Conservation (phyloP, 2,113 vertebrate species). For the Cichladusa arquata region DNA sequence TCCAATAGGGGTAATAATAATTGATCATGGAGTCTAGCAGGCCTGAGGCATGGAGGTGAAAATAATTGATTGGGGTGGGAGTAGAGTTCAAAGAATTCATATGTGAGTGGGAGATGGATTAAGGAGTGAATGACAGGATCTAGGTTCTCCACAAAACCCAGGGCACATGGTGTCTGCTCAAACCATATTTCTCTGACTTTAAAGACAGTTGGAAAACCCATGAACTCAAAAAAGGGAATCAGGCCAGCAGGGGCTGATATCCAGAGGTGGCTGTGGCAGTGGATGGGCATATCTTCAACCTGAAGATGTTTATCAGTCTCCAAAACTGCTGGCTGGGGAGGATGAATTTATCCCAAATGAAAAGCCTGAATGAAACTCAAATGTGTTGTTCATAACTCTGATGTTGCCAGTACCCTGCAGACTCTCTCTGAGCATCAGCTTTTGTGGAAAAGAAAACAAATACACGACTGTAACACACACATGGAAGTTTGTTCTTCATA, state of each 20-base stretch:
- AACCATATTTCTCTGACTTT: background rate
- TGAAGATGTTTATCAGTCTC: background rate
- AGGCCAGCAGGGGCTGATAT: background rate
- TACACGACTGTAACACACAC: background rate
- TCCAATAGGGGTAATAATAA: background rate
- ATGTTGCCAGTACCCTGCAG: background rate
- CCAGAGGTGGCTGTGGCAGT: background rate
- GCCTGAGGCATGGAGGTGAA: background rate
- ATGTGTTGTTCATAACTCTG: background rate
- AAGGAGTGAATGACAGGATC: background rate
- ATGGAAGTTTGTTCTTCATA: background rate
- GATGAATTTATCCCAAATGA: background rate
- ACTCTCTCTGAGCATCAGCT: background rate
- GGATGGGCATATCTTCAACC: background rate
- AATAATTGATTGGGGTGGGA: background rate
- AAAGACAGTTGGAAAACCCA: background rate
- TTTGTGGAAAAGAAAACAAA: conserved; percentile 39
- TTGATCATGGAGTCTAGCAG: background rate
- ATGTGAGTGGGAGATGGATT: background rate
- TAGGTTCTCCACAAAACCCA: background rate
- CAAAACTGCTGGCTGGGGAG: background rate
- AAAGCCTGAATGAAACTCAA: background rate
- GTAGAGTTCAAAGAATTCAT: background rate
- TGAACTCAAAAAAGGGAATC: background rate
- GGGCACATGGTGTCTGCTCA: background rate